phyloP scores from a whole-genome alignment of 2,113 vertebrate genomes.

The Calcarius ornatus region DNA sequence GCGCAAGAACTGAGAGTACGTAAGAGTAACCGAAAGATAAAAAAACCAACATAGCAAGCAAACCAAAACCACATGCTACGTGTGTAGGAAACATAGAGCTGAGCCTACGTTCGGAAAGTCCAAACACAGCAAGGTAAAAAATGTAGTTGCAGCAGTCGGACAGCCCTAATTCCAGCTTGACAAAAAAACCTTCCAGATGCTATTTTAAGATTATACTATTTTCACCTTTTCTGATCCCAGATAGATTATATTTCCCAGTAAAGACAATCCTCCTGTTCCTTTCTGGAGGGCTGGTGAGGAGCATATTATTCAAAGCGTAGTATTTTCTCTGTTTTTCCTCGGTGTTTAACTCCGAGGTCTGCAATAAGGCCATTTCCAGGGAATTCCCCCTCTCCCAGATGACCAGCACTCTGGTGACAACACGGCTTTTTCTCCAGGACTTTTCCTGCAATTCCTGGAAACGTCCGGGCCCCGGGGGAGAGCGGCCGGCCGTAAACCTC shows the following conservation, averaged over 20 bases:
- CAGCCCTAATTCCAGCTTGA: not conserved
- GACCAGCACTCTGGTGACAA: not conserved
- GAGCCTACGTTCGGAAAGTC: not conserved
- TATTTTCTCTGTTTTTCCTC: not conserved
- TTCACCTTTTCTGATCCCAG: not conserved
- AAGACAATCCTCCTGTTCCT: not conserved
- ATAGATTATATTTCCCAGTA: not conserved
- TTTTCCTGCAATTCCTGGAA: not conserved
- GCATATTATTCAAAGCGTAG: rapidly evolving
- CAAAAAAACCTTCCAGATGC: not conserved
- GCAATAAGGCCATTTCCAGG: not conserved
- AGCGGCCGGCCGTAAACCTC: not conserved
- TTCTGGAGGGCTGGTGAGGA: not conserved
- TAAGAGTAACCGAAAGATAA: not conserved
- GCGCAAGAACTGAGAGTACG: rapidly evolving
- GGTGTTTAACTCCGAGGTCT: not conserved
- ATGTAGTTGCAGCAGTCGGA: not conserved
- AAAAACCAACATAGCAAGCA: not conserved
- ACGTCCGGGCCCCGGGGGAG: too few relatives aligned
- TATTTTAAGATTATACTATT: not conserved
- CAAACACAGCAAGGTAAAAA: not conserved
- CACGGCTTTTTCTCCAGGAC: not conserved
- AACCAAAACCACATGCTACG: not conserved
- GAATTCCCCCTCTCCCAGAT: not conserved
- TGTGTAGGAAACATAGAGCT: not conserved